These are phyloP conservation scores for Monopis laevigella DNA, from an alignment of 2,888 invertebrate genomes.

Conservation along the genomic window DNA sequence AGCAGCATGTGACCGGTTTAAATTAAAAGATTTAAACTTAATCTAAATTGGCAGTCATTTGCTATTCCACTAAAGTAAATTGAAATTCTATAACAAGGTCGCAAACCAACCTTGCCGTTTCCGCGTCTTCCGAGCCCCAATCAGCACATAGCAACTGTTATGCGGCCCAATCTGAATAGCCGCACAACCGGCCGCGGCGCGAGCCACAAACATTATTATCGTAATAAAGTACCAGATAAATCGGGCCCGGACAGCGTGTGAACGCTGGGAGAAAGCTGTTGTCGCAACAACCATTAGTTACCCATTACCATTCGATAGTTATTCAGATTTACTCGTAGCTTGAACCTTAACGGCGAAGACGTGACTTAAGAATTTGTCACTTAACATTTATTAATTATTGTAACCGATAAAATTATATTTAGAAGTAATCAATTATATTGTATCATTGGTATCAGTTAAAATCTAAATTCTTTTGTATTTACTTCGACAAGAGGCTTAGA, in stretches of 20 bases:
- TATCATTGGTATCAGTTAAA: too few relatives aligned
- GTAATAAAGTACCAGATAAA: slow-evolving; percentile 63
- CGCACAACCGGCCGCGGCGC: slow-evolving; percentile 53
- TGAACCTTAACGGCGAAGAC: background rate
- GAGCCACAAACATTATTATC: slow-evolving; percentile 58
- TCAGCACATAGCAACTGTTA: slow-evolving; percentile 51
- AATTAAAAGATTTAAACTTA: background rate
- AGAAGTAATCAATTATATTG: too few relatives aligned
- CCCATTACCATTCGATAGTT: slow-evolving; percentile 40
- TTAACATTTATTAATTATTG: slow-evolving; percentile 1
- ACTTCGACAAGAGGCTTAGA: background rate
- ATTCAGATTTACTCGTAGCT: slow-evolving; percentile 29
- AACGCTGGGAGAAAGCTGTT: slow-evolving; percentile 57
- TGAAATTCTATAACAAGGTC: slow-evolving; percentile 58
- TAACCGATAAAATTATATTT: too few relatives aligned
- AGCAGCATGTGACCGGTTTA: too few relatives aligned
- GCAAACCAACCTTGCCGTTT: slow-evolving; percentile 54
- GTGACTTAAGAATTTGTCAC: slow-evolving; percentile 1
- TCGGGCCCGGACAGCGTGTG: slow-evolving; percentile 61
- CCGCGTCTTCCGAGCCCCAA: slow-evolving; percentile 46
- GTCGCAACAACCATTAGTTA: slow-evolving; percentile 50
- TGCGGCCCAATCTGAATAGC: slow-evolving; percentile 44
- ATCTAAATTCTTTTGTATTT: background rate
- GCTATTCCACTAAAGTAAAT: slow-evolving; percentile 42
- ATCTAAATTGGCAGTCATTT: slow-evolving; percentile 39